Evolutionary conservation across 2,113 vertebrate genomes (phyloP), one percentile per base, ranked within the genome.

Genomic region (Lampris incognitus): DNA sequence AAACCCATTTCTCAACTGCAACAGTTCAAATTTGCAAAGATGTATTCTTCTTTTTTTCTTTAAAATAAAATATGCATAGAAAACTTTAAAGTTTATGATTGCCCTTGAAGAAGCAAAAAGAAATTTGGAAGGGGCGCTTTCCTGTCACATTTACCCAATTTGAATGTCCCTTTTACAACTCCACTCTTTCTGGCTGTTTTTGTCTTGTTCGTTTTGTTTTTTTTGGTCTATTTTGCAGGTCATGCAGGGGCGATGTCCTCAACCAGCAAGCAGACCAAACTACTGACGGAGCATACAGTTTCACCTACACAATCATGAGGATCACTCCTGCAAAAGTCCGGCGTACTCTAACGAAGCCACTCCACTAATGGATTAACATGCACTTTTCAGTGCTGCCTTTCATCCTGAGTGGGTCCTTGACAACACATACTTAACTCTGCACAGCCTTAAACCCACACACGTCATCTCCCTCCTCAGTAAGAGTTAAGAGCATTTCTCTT

Each of bases 401-500:
- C 60, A 75, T 78, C 81, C 58, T 60, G 69, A 5, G 1, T 61
- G 9, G 51, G 63, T 10, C 46, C 42, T 40, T 40, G 52, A 48
- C 48, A 6, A 57, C 1, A 3, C 41, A 13, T 36, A 59, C 69
- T 78, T 67, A 42, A 72, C 83, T 83, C 80, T 51, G 68, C 41
- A 74, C 85, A 71, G 59, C 57, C 66, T 36, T 60, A 79, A 74
- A 80, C 57, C 71, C 13, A 69, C 74, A 69, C 46, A 72, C 69
- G 61, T 56, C 56, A 6, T 54, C 67, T 72, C 40, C n/a, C 58
- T 68, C 10, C 51, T 54, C n/a, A 46, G 37, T 1, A 76, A 6
- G 78, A 71, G 10, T 4, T 9, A 54, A 80, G 76, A 9, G 56
- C 52, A 44, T 62, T 51, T 81, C 78, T 41, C 66, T 10, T 9